These are phyloP conservation scores for Scyliorhinus canicula DNA, from an alignment of 2,797 vertebrate genomes.

Conservation along the genomic window DNA sequence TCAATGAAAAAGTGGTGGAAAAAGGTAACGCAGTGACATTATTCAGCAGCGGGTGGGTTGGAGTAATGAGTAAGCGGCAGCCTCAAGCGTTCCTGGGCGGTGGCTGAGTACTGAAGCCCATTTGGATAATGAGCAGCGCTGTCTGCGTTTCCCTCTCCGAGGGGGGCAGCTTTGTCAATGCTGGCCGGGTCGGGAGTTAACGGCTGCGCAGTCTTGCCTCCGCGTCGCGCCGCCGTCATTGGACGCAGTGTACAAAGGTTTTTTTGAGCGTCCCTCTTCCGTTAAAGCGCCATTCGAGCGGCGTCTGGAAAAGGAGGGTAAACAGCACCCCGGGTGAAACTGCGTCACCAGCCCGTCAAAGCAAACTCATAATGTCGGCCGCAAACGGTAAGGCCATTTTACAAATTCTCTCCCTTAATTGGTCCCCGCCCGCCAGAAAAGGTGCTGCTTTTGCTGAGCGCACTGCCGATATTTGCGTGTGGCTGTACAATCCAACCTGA, in stretches of 20 bases:
- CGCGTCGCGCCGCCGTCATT: not conserved
- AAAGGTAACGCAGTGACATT: not conserved
- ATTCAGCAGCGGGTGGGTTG: not conserved
- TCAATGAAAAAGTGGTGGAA: not conserved
- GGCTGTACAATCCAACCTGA: not conserved
- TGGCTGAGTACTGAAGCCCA: too few species aligned
- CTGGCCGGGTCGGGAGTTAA: not conserved
- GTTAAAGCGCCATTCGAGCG: constrained; percentile 33
- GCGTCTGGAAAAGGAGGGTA: not conserved
- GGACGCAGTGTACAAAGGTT: not conserved
- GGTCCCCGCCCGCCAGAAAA: not conserved
- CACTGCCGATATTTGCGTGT: not conserved
- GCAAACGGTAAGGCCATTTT: not conserved
- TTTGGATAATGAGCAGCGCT: not conserved
- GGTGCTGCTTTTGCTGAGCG: too few species aligned
- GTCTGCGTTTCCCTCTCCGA: not conserved
- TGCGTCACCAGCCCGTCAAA: not conserved
- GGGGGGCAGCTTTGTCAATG: not conserved
- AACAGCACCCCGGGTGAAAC: not conserved
- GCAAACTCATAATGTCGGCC: not conserved
- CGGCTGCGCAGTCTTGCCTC: constrained; percentile 1
- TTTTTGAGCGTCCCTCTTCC: constrained; percentile 8
- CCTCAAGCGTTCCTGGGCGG: not conserved
- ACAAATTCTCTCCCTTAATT: not conserved
- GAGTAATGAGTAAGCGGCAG: not conserved